Conservation (phyloP, 2,888 invertebrate genomes). For the Hedychridium roseum region DNA sequence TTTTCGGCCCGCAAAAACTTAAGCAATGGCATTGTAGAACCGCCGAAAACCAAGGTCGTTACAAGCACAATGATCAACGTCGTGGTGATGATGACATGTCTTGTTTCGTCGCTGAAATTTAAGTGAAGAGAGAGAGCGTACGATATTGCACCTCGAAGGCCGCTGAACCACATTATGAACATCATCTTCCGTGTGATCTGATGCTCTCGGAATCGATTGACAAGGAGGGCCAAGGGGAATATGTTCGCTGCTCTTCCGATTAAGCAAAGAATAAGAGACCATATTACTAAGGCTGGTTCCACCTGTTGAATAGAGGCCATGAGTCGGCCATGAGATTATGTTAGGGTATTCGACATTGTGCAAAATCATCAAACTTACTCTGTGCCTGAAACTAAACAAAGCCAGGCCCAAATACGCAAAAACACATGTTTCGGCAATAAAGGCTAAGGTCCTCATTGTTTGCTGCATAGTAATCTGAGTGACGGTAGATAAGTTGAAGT, state of each 20-base stretch:
- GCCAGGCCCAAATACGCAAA: slow-evolving; percentile 97
- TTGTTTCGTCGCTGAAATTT: slow-evolving; percentile 91
- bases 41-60: slow-evolving; percentile 94
- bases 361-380: too few species aligned
- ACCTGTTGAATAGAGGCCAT: slow-evolving; percentile 42
- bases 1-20: slow-evolving; percentile 86
- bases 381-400: slow-evolving; percentile 92
- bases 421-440: slow-evolving; percentile 98
- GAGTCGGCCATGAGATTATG: too few species aligned
- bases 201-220: slow-evolving; percentile 96
- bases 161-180: slow-evolving; percentile 99
- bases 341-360: too few species aligned
- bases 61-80: slow-evolving; percentile 97
- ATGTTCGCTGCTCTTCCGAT: slow-evolving; percentile 96
- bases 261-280: slow-evolving; percentile 92
- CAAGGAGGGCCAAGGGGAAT: slow-evolving; percentile 90
- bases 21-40: slow-evolving; percentile 96
- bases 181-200: slow-evolving; percentile 98
- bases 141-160: slow-evolving; percentile 95
- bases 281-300: slow-evolving; percentile 89
- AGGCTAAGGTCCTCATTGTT: slow-evolving; percentile 95
- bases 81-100: slow-evolving; percentile 96
- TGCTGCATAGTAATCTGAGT: slow-evolving; percentile 99
- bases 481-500: slow-evolving; percentile 96
- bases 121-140: slow-evolving; percentile 97